phyloP scores from a whole-genome alignment of 2,113 vertebrate genomes.

The Pelecanus crispus region DNA sequence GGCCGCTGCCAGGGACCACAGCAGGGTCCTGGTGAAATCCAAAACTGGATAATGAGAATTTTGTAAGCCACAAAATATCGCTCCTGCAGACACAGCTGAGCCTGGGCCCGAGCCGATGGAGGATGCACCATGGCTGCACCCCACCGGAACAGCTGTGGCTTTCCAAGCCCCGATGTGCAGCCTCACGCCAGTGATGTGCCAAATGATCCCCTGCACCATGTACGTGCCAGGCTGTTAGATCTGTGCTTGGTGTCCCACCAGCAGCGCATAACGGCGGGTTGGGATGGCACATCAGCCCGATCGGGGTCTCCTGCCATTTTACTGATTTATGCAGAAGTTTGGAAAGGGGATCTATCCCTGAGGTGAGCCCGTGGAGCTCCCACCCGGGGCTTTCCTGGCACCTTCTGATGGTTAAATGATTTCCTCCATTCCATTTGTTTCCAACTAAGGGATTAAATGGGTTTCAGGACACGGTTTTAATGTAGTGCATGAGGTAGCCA shows the following conservation, averaged over 20 bases:
- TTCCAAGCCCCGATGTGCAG: background rate
- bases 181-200: rapidly evolving
- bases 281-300: background rate
- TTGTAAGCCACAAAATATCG: background rate
- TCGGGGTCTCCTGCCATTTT: background rate
- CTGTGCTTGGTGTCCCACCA: background rate
- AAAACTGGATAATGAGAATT: background rate
- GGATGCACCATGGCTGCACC: background rate
- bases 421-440: background rate
- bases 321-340: background rate
- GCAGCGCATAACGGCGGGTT: rapidly evolving
- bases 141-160: background rate
- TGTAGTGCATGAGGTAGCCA: background rate
- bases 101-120: background rate
- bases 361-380: background rate
- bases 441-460: background rate
- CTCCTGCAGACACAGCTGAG: background rate
- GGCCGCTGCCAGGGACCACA: background rate
- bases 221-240: background rate
- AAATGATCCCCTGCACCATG: background rate
- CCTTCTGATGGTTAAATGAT: background rate
- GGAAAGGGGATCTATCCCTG: background rate
- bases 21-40: background rate
- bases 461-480: background rate
- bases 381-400: background rate